These are phyloP conservation scores for Alfaro cultratus DNA, from an alignment of 2,797 vertebrate genomes.

Conservation along the genomic window DNA sequence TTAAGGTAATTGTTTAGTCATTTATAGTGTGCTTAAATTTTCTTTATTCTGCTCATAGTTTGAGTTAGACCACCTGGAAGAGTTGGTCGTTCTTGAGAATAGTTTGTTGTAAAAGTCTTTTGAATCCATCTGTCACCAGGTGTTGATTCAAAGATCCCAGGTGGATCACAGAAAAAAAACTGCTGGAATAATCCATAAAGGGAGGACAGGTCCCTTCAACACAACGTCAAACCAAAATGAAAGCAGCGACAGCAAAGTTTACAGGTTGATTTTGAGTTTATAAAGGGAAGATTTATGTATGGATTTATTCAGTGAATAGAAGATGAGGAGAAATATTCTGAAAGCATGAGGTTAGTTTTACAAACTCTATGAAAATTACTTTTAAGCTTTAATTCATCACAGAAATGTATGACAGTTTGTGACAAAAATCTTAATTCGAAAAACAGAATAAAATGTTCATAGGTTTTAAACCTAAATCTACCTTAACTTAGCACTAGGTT, in stretches of 20 bases:
- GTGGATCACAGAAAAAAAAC: not conserved
- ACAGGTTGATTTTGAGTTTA: not conserved
- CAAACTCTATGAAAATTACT: not conserved
- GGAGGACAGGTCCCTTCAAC: not conserved
- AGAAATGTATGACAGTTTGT: not conserved
- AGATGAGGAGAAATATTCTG: not conserved
- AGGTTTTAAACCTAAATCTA: not conserved
- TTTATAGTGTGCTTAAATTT: not conserved
- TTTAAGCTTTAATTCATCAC: not conserved
- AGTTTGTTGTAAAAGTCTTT: not conserved
- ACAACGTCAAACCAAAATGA: not conserved
- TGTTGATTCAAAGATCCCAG: conserved; percentile 1
- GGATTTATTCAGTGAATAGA: not conserved
- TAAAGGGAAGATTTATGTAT: not conserved
- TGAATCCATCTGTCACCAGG: not conserved
- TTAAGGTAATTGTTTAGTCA: not conserved
- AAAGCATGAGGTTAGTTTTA: not conserved
- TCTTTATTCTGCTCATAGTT: not conserved
- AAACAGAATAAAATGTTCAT: not conserved
- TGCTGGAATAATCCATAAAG: not conserved
- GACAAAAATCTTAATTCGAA: not conserved
- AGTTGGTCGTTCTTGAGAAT: not conserved
- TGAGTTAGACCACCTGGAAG: not conserved
- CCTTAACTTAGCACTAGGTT: not conserved
- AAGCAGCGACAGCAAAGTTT: not conserved